A percentile compares a stretch with the other conserved stretches of the same genome.
Conservation (phyloP, 2,797 vertebrate species). For the Oreochromis grahami region DNA sequence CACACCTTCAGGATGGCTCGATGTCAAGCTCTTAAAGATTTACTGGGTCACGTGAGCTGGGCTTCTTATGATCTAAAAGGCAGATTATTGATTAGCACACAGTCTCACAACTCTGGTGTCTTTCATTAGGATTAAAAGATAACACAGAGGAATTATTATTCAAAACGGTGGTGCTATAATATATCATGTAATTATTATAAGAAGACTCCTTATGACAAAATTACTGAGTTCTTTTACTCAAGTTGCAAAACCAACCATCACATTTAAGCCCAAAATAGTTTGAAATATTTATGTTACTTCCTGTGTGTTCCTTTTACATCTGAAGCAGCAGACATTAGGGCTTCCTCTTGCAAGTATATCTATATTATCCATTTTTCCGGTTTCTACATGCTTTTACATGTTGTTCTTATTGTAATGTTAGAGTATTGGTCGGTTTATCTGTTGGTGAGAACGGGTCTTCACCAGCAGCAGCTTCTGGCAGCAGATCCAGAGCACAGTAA, state of each 20-base stretch:
- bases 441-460: neutral
- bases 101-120: neutral
- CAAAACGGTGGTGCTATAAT: neutral
- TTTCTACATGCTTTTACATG: neutral
- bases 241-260: neutral
- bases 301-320: neutral
- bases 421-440: neutral
- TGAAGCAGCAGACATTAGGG: neutral
- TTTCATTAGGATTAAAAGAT: neutral
- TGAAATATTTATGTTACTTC: neutral
- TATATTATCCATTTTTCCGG: neutral
- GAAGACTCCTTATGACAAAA: neutral
- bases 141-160: neutral
- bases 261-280: neutral
- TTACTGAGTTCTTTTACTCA: neutral
- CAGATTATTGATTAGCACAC: neutral
- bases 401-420: neutral
- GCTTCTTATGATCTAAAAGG: neutral
- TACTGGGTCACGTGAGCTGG: neutral
- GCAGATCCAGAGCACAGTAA: neutral
- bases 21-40: neutral
- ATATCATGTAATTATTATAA: neutral
- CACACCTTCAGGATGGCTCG: conserved; percentile 4
- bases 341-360: neutral
- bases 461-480: neutral